Base-by-base conservation (phyloP, 2,888 invertebrate genomes). In the Meganola albula region DNA sequence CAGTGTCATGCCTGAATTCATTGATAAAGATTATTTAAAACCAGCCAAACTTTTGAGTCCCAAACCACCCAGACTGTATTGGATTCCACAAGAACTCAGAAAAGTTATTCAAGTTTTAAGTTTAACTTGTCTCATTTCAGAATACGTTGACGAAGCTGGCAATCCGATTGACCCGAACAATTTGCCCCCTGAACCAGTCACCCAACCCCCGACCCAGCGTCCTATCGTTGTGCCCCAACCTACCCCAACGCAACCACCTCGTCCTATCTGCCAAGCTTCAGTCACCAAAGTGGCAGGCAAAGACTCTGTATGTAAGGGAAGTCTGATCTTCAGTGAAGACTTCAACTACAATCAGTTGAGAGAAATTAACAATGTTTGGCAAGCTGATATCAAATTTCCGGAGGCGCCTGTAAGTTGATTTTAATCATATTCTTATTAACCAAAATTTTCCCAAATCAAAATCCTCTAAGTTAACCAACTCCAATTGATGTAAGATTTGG, bases 311-410 rank as follows among this genome's bases (percentile, higher is more conserved):
- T 91, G 91, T 50, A 60, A 74, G 10, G 89, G 88, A 2, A 69
- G 78, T 9, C 60, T 90, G 12, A 73, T 93, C 25, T 92, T 92
- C 45, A 73, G 79, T 11, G 91, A 91, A 20, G 79, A 88, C 10
- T 92, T 92, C 47, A 60, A 69, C 3, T 64, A 62, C 26, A 37
- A 38, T 4, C 56, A 60, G 54, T 24, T 74, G n/a, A 51, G 63
- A 11, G 69, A 74, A 6, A 41, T 73, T 53, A 29, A 52, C 0
- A 62, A 82, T 24, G n/a, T n/a, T n/a, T 91, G 89, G 90, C 77
- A 71, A 4, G 61, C 80, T 4, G 84, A 89, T 41, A 74, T 87
- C 33, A 87, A 83, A 51, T 89, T 91, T 52, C 78, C 88, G 8
- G 87, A 83, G 14, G 82, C 84, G 37, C 92, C 92, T 45, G 91